Percentiles rank a stretch among this genome's conserved stretches.
Evolutionary conservation across 2,888 invertebrate species (phyloP).

Genomic region (Agrotis segetum): DNA sequence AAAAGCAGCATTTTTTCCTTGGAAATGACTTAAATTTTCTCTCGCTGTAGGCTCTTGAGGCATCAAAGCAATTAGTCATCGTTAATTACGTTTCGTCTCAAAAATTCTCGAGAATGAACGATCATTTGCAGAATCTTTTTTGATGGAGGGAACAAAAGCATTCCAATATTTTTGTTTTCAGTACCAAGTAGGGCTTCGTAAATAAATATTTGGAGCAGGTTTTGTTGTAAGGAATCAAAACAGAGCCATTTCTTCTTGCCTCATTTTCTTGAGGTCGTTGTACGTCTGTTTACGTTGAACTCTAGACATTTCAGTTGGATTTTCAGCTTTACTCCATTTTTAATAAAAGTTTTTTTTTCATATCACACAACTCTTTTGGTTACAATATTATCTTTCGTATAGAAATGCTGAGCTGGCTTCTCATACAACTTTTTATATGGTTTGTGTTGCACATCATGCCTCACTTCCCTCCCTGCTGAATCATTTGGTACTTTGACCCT

Average conservation of each 20-base stretch:
- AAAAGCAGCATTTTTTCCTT: slow-evolving; percentile 13
- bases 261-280: too few species aligned
- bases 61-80: slow-evolving; percentile 59
- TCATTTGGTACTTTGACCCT: slow-evolving; percentile 67
- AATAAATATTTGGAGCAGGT: background rate
- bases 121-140: slow-evolving; percentile 51
- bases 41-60: slow-evolving; percentile 18
- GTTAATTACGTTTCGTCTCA: slow-evolving; percentile 58
- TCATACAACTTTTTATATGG: background rate
- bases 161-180: slow-evolving; percentile 31
- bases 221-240: background rate
- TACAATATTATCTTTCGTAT: too few species aligned
- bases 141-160: slow-evolving; percentile 39
- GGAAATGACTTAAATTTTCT: slow-evolving; percentile 33
- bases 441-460: slow-evolving; percentile 67
- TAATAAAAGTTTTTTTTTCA: background rate
- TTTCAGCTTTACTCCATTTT: too few species aligned
- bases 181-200: background rate
- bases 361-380: too few species aligned
- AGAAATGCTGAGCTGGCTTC: background rate
- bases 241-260: background rate
- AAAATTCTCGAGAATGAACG: slow-evolving; percentile 44
- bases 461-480: slow-evolving; percentile 64
- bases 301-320: too few species aligned
- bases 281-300: too few species aligned